Base-by-base conservation (phyloP, 2,888 invertebrate genomes). In the Lepidochitona cinerea region DNA sequence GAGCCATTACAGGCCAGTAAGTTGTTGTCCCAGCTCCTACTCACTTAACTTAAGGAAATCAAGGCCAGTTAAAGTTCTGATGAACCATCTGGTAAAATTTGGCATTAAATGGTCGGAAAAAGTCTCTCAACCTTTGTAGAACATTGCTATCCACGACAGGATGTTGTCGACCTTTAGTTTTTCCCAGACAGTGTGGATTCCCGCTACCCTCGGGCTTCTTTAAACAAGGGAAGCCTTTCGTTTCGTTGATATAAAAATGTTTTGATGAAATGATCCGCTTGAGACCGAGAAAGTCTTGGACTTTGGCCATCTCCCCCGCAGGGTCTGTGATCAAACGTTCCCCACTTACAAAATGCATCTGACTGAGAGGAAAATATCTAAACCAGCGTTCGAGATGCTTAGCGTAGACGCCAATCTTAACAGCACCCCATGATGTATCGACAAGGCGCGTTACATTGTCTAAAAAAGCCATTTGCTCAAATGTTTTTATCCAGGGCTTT, bases 211-310 rank as follows among this genome's bases (percentile, higher is more conserved):
- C 86, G 0, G 86, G 78, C 70, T 85, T 84, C 75, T 85, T 83
- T 23, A 97, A 92, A 85, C 97, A 97, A 0, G 96, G 97, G 89
- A 97, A 97, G 1, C 96, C 96, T 90, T 97, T 97, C 5, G 95
- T 94, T 0, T 95, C 94, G 91, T 97, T 96, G 88, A 96, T 96
- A 91, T 96, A 96, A 91, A 97, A 97, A 91, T 97, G 95, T 86
- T 95, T 95, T 83, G 96, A 95, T 3, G 94, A 95, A 77, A 97
- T 95, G 35, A 96, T 94, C 23, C 93, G 93, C 85, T 95, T 95
- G 32, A 97, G 92, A 1, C 95, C 95, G 35, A 97, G 92, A 89
- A 97, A 97, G 84, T 95, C 95, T 93, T 97, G 93, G 0, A 96
- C 96, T 78, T 94, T 92, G 18, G 94, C 94, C 90, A 97, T 93